Evolutionary conservation across 2,797 vertebrate genomes (phyloP).

Genomic region (Petrocephalus schoutedeni): DNA sequence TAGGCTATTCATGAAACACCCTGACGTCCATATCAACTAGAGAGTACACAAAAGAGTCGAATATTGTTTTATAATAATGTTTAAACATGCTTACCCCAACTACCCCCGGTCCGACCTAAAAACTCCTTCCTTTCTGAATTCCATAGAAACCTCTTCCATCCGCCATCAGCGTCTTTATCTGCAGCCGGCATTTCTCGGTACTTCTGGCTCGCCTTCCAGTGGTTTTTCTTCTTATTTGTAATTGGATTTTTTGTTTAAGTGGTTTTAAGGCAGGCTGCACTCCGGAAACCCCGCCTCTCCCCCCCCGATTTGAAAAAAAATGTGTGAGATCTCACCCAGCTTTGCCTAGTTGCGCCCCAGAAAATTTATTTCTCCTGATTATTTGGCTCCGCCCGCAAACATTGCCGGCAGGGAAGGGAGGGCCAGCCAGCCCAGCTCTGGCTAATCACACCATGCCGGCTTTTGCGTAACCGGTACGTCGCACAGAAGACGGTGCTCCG

Average conservation of each 20-base stretch:
- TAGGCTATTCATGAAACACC: background rate
- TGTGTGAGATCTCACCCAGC: constrained; percentile 47
- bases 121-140: constrained; percentile 86
- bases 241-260: constrained; percentile 12
- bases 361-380: constrained; percentile 53
- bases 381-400: constrained; percentile 50
- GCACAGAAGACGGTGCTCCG: constrained; percentile 23
- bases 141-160: constrained; percentile 91
- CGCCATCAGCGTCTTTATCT: constrained; percentile 77
- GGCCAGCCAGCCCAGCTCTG: background rate
- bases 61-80: background rate
- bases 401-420: constrained; percentile 41
- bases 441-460: constrained; percentile 47
- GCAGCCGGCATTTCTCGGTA: constrained; percentile 67
- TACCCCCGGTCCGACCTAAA: constrained; percentile 81
- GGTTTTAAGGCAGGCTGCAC: background rate
- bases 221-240: constrained; percentile 1
- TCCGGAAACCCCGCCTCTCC: constrained; percentile 10
- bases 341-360: constrained; percentile 24
- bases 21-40: background rate
- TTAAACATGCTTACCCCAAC: constrained; percentile 81
- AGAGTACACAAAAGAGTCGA: background rate
- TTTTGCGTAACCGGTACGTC: constrained; percentile 20
- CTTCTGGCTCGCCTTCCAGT: constrained; percentile 24
- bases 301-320: constrained; percentile 26